Conservation (phyloP, 2,797 vertebrate genomes). For the Melanotaenia trifasciata region DNA sequence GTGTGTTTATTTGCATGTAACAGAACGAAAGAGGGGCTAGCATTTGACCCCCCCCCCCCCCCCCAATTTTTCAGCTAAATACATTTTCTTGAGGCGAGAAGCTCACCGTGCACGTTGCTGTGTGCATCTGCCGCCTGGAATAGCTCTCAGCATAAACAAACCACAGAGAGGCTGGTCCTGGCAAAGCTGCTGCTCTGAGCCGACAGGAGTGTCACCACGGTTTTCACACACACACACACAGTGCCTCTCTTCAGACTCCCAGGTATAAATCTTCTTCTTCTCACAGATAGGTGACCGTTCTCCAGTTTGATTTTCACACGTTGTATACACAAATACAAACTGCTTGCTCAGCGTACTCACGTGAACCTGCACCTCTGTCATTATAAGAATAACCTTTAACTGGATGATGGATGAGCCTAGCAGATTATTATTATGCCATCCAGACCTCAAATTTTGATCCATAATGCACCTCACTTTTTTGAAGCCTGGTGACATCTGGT, state of each 20-base stretch:
- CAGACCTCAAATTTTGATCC: conserved; percentile 50
- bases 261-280: conserved; percentile 41
- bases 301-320: conserved; percentile 66
- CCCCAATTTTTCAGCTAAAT: conserved; percentile 17
- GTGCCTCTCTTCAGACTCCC: conserved; percentile 51
- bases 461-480: conserved; percentile 51
- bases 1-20: conserved; percentile 32
- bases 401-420: conserved; percentile 69
- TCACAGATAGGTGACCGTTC: conserved; percentile 70
- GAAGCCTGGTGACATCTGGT: conserved; percentile 76
- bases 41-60: neutral
- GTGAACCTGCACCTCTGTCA: conserved; percentile 23
- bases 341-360: conserved; percentile 35
- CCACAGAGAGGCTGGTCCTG: conserved; percentile 61
- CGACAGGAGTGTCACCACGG: conserved; percentile 63
- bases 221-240: conserved; percentile 67
- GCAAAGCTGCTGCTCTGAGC: conserved; percentile 66
- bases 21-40: conserved; percentile 12
- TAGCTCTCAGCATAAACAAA: conserved; percentile 76
- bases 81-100: conserved; percentile 44
- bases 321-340: conserved; percentile 55
- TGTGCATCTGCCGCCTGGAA: conserved; percentile 67
- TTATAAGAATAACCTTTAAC: conserved; percentile 44
- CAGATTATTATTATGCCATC: conserved; percentile 73
- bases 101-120: conserved; percentile 16